phyloP scores from a whole-genome alignment of 2,888 invertebrate genomes.

The Brassicogethes aeneus region DNA sequence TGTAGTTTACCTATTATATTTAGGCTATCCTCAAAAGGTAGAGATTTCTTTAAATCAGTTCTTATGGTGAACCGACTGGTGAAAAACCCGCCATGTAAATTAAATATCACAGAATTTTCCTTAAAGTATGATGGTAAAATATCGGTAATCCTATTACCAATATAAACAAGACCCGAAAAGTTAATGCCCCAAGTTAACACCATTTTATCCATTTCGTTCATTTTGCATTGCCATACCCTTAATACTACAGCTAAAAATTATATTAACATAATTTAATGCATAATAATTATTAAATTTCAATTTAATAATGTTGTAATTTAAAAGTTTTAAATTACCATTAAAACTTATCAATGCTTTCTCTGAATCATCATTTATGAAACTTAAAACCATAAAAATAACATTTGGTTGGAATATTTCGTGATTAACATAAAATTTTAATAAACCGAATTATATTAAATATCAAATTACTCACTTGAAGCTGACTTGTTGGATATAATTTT shows the following conservation, averaged over 20 bases:
- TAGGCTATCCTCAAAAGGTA: conserved; percentile 31
- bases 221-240: conserved; percentile 40
- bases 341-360: too few relatives aligned
- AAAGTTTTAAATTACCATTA: too few relatives aligned
- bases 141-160: conserved; percentile 58
- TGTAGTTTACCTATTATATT: too few relatives aligned
- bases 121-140: conserved; percentile 59
- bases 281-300: conserved; percentile 2
- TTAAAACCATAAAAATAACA: too few relatives aligned
- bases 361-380: too few relatives aligned
- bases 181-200: conserved; percentile 79
- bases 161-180: conserved; percentile 72
- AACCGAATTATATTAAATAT: too few relatives aligned
- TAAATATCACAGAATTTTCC: conserved; percentile 70
- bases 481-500: conserved; percentile 48
- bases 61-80: conserved; percentile 47
- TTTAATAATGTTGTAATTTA: too few relatives aligned
- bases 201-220: conserved; percentile 46
- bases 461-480: conserved; percentile 24
- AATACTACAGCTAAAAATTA: conserved; percentile 35
- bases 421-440: too few relatives aligned
- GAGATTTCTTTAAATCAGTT: conserved; percentile 28
- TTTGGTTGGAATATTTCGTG: too few relatives aligned
- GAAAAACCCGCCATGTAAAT: conserved; percentile 82
- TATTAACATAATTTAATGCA: too few relatives aligned